Evolutionary conservation across 30 jellyfish, hydroid and myxozoan species (phyloP), one percentile per base, ranked within the genome.

Genomic region (Aurelia aurita): DNA sequence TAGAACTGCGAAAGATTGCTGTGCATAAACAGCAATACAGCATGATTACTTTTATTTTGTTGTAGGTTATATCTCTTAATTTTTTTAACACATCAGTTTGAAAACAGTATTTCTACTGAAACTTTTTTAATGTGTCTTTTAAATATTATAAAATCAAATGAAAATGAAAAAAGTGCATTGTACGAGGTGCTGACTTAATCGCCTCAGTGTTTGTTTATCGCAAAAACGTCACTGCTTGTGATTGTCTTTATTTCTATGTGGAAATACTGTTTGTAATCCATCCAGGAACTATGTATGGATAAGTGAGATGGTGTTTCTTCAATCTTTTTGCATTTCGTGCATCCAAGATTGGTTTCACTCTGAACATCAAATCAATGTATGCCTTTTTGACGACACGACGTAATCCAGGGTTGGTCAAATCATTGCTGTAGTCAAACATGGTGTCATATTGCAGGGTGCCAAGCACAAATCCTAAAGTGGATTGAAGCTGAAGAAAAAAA

Each of bases 191-290:
- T 31, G 43, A 31, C 43, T 3, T 3, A 31, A 31, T n/a, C n/a
- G n/a, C n/a, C n/a, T n/a, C n/a, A n/a, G 43, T 31, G 43, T 31
- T 31, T 5, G 5, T 31, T 31, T 31, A 31, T 31, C 43, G 43
- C 9, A 8, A 39, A 39, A 4, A 39, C 51, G 13, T 39, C 51
- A 39, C 15, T 39, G 51, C 16, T 39, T 8, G 13, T 39, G 51
- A 39, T 39, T 14, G 51, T 39, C 1, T 0, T 15, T 7, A 8
- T 4, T 0, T 39, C 51, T 72, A 89, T 21, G 96, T 72, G 34
- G 67, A 72, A 20, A 89, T 82, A 80, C 97, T 89, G 74, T 89
- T 89, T 26, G 97, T 91, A 28, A 89, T 29, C 86, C 89, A 89
- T 34, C 86, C 87, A 5, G 97, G 97, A 2, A 60, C 89, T 67